Conservation (phyloP, 2,113 vertebrate species). For the Oxyruncus cristatus region DNA sequence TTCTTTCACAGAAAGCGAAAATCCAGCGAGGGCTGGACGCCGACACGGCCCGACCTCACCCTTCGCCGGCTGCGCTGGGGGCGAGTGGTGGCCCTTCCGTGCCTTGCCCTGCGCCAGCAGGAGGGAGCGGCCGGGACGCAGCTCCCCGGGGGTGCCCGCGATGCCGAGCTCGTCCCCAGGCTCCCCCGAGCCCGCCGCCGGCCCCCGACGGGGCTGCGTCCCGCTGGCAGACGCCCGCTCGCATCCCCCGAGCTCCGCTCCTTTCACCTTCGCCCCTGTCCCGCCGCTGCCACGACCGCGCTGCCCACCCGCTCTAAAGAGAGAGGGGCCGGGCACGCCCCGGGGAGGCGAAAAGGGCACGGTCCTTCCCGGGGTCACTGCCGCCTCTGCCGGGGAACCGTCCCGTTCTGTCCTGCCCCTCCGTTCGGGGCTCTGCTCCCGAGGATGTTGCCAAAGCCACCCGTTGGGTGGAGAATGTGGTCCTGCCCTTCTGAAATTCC, state of each 20-base stretch:
- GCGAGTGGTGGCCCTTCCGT: no score
- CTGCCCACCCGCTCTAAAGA: neutral
- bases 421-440: neutral
- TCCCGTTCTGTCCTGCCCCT: neutral
- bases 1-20: neutral
- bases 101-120: no score
- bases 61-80: no score
- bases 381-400: no score
- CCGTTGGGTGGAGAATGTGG: neutral
- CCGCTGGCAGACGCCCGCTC: neutral
- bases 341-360: neutral
- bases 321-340: neutral
- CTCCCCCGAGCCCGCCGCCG: neutral
- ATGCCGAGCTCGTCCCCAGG: neutral
- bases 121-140: no score
- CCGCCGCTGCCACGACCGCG: neutral
- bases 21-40: no score
- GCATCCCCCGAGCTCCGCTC: no score
- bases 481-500: conserved; percentile 69
- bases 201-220: neutral
- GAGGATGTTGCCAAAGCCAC: neutral
- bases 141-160: no score
- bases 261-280: neutral
- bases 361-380: neutral
- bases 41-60: no score